A percentile compares a stretch with the other conserved stretches of the same genome.
phyloP scores from a whole-genome alignment of 2,797 vertebrate species.

The Carcharodon carcharias region DNA sequence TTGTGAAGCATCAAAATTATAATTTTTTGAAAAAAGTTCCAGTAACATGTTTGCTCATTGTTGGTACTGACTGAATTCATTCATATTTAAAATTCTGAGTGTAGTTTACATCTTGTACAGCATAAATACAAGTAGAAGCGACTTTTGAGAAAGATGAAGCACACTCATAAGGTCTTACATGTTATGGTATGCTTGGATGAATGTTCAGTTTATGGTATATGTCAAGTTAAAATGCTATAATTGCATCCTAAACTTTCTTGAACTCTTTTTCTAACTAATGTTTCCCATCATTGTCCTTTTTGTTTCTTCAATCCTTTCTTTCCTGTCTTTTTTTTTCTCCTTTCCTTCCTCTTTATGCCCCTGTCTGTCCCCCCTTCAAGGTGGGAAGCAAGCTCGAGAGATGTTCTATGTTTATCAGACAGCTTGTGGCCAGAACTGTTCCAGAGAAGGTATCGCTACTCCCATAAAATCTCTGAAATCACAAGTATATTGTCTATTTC shows the following conservation, averaged over 20 bases:
- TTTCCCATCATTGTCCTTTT: conserved; percentile 65
- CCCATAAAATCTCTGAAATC: conserved; percentile 62
- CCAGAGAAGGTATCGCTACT: conserved; percentile 94
- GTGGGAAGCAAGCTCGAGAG: conserved; percentile 93
- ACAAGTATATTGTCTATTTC: conserved; percentile 58
- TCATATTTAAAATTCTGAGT: background rate
- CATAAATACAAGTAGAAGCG: background rate
- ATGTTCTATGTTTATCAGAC: conserved; percentile 97
- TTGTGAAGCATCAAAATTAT: background rate
- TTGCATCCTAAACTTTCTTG: conserved; percentile 20
- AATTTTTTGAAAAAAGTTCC: background rate
- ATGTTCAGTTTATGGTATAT: background rate
- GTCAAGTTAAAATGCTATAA: conserved; percentile 25
- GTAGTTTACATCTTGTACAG: background rate
- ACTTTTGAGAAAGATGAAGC: background rate
- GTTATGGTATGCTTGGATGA: background rate
- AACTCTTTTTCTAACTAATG: conserved; percentile 37
- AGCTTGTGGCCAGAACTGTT: conserved; percentile 97
- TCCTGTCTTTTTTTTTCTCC: conserved; percentile 46
- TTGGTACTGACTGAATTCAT: background rate
- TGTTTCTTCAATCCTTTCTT: conserved; percentile 60
- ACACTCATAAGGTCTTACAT: background rate
- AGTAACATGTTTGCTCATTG: background rate
- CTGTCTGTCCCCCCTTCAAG: conserved; percentile 83
- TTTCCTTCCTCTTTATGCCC: conserved; percentile 60